These are phyloP conservation scores for Paedocypris micromegethes DNA, from an alignment of 2,797 vertebrate species.

Conservation along the genomic window DNA sequence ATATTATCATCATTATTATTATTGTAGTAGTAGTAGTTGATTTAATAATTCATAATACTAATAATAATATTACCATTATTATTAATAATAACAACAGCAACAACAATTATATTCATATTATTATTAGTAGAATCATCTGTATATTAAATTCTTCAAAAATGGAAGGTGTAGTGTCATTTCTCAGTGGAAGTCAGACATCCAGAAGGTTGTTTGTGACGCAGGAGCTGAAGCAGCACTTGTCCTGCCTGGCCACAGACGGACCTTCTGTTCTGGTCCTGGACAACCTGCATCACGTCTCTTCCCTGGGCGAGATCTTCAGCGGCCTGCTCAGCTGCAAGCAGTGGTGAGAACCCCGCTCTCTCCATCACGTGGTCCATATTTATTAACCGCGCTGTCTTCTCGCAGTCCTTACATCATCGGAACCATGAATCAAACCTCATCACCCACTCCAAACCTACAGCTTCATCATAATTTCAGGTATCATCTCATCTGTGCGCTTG, in stretches of 20 bases:
- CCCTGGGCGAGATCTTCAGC: constrained; percentile 80
- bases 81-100: no score
- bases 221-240: constrained; percentile 82
- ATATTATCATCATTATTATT: no score
- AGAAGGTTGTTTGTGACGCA: constrained; percentile 44
- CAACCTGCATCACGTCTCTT: constrained; percentile 79
- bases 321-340: constrained; percentile 81
- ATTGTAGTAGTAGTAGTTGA: no score
- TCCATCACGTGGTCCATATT: not conserved
- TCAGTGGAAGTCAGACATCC: not conserved
- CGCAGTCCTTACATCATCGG: constrained; percentile 81
- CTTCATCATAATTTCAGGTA: constrained; percentile 86
- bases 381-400: constrained; percentile 5
- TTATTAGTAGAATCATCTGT: no score
- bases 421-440: constrained; percentile 83
- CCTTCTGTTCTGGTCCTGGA: constrained; percentile 80
- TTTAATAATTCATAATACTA: no score
- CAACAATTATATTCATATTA: no score
- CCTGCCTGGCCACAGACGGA: constrained; percentile 71
- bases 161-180: not conserved
- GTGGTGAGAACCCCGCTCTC: constrained; percentile 62
- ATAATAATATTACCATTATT: no score
- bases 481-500: constrained; percentile 1
- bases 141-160: not conserved
- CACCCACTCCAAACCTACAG: constrained; percentile 78